Evolutionary conservation across 2,888 invertebrate genomes (phyloP).

Genomic region (Odontocerum albicorne): DNA sequence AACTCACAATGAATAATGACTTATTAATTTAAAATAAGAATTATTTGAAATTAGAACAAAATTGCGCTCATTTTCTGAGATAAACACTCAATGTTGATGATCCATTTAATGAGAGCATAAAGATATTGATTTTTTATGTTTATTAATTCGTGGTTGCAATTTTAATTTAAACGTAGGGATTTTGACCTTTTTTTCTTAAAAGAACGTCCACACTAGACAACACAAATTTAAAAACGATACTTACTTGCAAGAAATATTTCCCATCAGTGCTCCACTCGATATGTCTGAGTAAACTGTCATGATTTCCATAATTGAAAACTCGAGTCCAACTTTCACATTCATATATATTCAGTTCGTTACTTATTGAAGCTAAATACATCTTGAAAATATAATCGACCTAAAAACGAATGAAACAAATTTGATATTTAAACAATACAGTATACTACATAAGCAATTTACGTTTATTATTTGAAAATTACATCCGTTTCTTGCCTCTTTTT

Average conservation of each 20-base stretch:
- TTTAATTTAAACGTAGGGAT: too few relatives aligned
- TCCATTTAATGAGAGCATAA: too few relatives aligned
- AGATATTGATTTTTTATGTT: too few relatives aligned
- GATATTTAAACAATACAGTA: neutral
- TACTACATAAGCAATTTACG: neutral
- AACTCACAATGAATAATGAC: too few relatives aligned
- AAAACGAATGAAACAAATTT: neutral
- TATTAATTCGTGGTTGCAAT: too few relatives aligned
- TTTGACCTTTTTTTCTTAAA: too few relatives aligned
- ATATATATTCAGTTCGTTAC: conserved; percentile 58
- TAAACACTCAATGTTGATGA: too few relatives aligned
- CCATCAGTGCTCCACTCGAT: conserved; percentile 57
- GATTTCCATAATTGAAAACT: conserved; percentile 54
- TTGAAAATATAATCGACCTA: conserved; percentile 31
- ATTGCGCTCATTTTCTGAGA: too few relatives aligned
- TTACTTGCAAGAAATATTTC: conserved; percentile 55
- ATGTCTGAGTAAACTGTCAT: conserved; percentile 50
- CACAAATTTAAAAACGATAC: too few relatives aligned
- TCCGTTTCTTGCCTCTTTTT: neutral
- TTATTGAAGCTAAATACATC: conserved; percentile 61
- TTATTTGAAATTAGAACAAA: too few relatives aligned
- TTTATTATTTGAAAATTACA: neutral
- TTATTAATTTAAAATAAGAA: too few relatives aligned
- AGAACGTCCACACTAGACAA: too few relatives aligned
- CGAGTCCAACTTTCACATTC: conserved; percentile 58